Evolutionary conservation across 2,797 vertebrate genomes (phyloP).

Genomic region (Sebastes trivittatus): DNA sequence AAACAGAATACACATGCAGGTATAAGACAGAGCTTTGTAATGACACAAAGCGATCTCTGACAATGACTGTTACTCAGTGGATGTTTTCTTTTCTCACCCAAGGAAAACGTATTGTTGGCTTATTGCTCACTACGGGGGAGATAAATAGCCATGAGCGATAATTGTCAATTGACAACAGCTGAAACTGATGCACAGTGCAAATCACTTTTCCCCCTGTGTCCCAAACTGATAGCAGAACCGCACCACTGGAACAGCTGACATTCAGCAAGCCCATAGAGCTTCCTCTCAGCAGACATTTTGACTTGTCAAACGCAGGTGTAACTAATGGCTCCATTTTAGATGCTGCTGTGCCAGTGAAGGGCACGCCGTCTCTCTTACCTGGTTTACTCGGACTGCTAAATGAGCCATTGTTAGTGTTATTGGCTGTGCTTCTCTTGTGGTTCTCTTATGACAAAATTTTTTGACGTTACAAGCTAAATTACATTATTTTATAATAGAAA

Average conservation of each 20-base stretch:
- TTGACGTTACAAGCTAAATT: background rate
- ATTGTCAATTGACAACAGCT: slow-evolving; percentile 18
- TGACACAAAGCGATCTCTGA: background rate
- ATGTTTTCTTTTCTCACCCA: background rate
- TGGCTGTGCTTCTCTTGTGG: background rate
- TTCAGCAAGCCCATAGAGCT: background rate
- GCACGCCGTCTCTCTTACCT: background rate
- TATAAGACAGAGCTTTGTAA: background rate
- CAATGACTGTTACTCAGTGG: background rate
- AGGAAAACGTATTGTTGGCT: background rate
- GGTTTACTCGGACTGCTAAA: background rate
- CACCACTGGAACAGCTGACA: background rate
- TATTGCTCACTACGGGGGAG: background rate
- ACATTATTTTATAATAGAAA: background rate
- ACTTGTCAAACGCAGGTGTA: slow-evolving; percentile 6
- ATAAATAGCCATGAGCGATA: slow-evolving; percentile 15
- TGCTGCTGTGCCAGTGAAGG: background rate
- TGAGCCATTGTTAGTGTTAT: background rate
- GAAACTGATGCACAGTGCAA: background rate
- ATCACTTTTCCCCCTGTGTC: background rate
- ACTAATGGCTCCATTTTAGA: slow-evolving; percentile 14
- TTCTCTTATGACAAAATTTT: background rate
- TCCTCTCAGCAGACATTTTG: background rate
- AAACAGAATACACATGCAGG: background rate
- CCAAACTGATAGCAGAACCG: background rate